Percentiles rank a stretch among this genome's conserved stretches.
These are phyloP conservation scores for Pan paniscus DNA, from an alignment of 2,113 vertebrate species.

Conservation along the genomic window DNA sequence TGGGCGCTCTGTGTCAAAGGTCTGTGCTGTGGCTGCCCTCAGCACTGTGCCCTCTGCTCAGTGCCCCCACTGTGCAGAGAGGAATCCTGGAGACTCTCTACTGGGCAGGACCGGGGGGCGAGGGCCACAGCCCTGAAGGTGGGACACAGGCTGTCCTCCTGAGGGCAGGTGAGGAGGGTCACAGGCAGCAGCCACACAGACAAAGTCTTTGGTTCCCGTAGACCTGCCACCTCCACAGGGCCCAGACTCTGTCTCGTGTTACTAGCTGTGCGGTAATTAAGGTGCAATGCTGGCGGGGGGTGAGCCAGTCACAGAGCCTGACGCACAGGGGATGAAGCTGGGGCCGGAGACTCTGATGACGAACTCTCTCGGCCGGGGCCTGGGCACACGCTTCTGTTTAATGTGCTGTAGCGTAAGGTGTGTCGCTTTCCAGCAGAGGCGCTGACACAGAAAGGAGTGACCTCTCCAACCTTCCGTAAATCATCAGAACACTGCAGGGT, in stretches of 20 bases:
- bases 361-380: not conserved
- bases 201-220: not conserved
- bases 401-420: not conserved
- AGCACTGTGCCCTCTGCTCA: not conserved
- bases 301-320: not conserved
- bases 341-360: not conserved
- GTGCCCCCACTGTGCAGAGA: not conserved
- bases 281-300: not conserved
- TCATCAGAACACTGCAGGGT: not conserved
- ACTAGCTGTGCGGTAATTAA: not conserved
- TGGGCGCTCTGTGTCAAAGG: not conserved
- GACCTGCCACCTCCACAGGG: not conserved
- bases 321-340: fast-evolving
- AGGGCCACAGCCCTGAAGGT: not conserved
- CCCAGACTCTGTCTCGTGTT: not conserved
- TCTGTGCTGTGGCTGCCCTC: not conserved
- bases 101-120: not conserved
- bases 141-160: not conserved
- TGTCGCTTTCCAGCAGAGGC: not conserved
- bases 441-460: not conserved
- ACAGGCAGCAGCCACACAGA: not conserved
- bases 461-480: not conserved
- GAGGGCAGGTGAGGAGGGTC: not conserved
- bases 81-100: not conserved
- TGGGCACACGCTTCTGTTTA: fast-evolving